Evolutionary conservation across 2,888 invertebrate species (phyloP).

Genomic region (Oscheius sp.): DNA sequence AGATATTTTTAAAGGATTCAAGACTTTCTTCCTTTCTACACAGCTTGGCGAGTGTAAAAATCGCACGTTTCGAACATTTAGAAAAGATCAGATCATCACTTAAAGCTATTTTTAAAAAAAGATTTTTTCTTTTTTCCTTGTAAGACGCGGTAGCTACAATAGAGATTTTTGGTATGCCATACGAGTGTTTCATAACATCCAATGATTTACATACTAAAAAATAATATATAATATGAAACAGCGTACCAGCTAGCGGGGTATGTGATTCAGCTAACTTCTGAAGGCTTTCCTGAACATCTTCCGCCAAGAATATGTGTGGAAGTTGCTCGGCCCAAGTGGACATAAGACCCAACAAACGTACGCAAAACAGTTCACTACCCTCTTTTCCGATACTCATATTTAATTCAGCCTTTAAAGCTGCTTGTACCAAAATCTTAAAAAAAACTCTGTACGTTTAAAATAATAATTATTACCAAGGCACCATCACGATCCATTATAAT

Average conservation of each 20-base stretch:
- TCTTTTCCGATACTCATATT: conserved; percentile 1
- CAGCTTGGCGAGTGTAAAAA: neutral
- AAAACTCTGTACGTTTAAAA: too few relatives aligned
- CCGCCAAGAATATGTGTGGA: conserved; percentile 10
- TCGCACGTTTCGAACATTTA: conserved; percentile 6
- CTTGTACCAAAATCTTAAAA: conserved; percentile 10
- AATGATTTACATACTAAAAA: conserved; percentile 6
- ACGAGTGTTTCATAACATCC: neutral
- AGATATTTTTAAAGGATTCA: neutral
- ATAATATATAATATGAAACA: neutral
- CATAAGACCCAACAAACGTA: neutral
- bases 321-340: conserved; percentile 4
- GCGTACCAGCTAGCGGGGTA: neutral
- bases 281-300: conserved; percentile 1
- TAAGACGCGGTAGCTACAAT: neutral
- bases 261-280: neutral
- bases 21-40: neutral
- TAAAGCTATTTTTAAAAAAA: neutral
- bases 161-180: conserved; percentile 5
- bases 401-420: conserved; percentile 2
- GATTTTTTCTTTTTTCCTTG: neutral
- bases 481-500: conserved; percentile 22
- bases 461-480: conserved; percentile 18
- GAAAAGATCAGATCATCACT: conserved; percentile 15
- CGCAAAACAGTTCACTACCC: neutral